A percentile compares a stretch with the other conserved stretches of the same genome.
Evolutionary conservation across 2,888 invertebrate genomes (phyloP).

Genomic region (Acronicta psi): DNA sequence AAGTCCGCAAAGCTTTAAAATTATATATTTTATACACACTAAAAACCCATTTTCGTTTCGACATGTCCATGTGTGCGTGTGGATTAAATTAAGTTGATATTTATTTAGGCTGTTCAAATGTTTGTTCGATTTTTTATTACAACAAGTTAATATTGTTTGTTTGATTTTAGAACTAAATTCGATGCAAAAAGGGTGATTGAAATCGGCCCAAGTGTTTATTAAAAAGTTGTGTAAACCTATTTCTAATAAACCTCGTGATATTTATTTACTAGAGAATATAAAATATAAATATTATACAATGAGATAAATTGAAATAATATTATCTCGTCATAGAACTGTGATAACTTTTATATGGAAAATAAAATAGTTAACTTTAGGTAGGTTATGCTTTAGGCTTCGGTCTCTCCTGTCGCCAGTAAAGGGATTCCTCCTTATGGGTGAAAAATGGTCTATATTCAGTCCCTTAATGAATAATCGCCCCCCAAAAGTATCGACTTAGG

Average conservation of each 20-base stretch:
- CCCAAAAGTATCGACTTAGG: too few relatives aligned
- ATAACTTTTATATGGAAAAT: too few relatives aligned
- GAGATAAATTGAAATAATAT: too few relatives aligned
- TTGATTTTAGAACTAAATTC: slow-evolving; percentile 50
- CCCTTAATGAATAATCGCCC: too few relatives aligned
- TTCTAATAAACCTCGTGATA: slow-evolving; percentile 2
- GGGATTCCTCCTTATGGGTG: too few relatives aligned
- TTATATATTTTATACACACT: slow-evolving; percentile 48
- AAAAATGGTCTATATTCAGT: too few relatives aligned
- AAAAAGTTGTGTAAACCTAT: slow-evolving; percentile 13
- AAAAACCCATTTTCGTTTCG: not conserved
- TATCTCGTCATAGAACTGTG: too few relatives aligned
- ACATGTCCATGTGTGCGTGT: slow-evolving; percentile 36
- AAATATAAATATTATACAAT: too few relatives aligned
- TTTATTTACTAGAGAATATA: slow-evolving; percentile 5
- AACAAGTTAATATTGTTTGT: slow-evolving; percentile 51
- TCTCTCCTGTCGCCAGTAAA: too few relatives aligned
- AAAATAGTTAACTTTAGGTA: too few relatives aligned
- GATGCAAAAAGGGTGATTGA: slow-evolving; percentile 19
- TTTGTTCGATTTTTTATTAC: slow-evolving; percentile 62
- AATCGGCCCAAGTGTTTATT: slow-evolving; percentile 17
- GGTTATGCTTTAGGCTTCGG: too few relatives aligned
- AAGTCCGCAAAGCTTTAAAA: slow-evolving; percentile 42
- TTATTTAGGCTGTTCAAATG: slow-evolving; percentile 66
- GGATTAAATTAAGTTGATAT: slow-evolving; percentile 65